A percentile compares a stretch with the other conserved stretches of the same genome.
Conservation (phyloP, 2,113 vertebrate species). For the Trogon melanurus region DNA sequence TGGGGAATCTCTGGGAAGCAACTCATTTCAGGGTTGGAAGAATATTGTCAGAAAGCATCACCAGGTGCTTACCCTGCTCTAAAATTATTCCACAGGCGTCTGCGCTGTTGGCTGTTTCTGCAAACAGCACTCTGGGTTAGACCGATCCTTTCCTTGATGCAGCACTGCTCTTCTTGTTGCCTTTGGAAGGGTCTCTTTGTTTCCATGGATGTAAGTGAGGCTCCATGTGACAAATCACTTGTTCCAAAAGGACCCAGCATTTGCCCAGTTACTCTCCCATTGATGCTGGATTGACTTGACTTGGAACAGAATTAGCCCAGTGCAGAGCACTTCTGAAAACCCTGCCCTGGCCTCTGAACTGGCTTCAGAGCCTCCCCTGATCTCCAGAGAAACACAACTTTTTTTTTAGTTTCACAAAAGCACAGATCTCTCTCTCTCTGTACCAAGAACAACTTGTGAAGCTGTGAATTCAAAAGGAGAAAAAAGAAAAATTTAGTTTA, state of each 20-base stretch:
- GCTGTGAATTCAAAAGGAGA: not conserved
- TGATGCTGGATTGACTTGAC: not conserved
- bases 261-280: not conserved
- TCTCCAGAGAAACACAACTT: not conserved
- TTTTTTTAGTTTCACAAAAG: not conserved
- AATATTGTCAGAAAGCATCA: not conserved
- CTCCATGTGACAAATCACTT: not conserved
- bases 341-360: fast-evolving
- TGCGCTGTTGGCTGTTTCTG: not conserved
- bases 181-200: not conserved
- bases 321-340: not conserved
- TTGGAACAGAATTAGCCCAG: not conserved
- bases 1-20: not conserved
- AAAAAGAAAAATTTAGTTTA: not conserved
- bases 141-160: not conserved
- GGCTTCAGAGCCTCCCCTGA: not conserved
- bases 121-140: not conserved
- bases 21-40: not conserved
- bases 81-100: not conserved
- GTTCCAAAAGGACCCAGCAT: not conserved
- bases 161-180: not conserved
- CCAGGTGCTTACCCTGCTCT: not conserved
- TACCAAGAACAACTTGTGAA: not conserved
- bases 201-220: not conserved
- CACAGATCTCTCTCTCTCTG: not conserved